Conservation (phyloP, 2,888 invertebrate genomes). For the Thumatha senex region DNA sequence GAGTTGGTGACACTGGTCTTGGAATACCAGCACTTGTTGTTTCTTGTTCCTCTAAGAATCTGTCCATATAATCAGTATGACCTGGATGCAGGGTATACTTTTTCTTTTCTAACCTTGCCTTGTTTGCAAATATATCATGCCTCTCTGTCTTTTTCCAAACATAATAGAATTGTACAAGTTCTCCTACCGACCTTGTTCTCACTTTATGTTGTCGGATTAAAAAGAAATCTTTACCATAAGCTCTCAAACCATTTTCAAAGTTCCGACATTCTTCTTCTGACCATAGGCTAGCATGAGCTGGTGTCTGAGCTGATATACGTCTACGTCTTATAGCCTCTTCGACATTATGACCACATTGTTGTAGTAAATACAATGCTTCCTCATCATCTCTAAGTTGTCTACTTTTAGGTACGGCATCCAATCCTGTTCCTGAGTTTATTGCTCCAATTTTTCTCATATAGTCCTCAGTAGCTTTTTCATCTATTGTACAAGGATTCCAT, state of each 20-base stretch:
- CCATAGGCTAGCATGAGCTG: constrained; percentile 93
- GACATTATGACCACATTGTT: constrained; percentile 97
- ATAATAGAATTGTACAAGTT: constrained; percentile 97
- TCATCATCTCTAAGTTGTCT: constrained; percentile 93
- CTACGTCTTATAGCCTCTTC: constrained; percentile 95
- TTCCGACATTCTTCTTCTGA: constrained; percentile 98
- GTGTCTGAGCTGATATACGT: constrained; percentile 87
- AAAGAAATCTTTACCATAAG: constrained; percentile 98
- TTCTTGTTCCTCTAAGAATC: constrained; percentile 94
- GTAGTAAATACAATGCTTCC: constrained; percentile 93
- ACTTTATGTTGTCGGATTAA: constrained; percentile 97
- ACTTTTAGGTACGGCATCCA: constrained; percentile 86
- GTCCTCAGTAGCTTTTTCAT: constrained; percentile 89
- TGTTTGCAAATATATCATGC: constrained; percentile 96
- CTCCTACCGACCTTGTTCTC: constrained; percentile 96
- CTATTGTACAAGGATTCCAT: constrained; percentile 94
- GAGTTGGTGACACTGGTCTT: constrained; percentile 84
- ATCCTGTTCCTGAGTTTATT: constrained; percentile 70
- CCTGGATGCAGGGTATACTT: constrained; percentile 96
- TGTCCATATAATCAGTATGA: constrained; percentile 96
- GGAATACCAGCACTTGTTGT: constrained; percentile 86
- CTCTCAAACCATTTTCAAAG: constrained; percentile 97
- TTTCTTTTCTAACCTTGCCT: constrained; percentile 94
- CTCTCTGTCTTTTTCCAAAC: constrained; percentile 99
- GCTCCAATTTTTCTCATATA: constrained; percentile 87